Evolutionary conservation across 2,113 vertebrate genomes (phyloP), one percentile per base, ranked within the genome.

Genomic region (Salvelinus alpinus): DNA sequence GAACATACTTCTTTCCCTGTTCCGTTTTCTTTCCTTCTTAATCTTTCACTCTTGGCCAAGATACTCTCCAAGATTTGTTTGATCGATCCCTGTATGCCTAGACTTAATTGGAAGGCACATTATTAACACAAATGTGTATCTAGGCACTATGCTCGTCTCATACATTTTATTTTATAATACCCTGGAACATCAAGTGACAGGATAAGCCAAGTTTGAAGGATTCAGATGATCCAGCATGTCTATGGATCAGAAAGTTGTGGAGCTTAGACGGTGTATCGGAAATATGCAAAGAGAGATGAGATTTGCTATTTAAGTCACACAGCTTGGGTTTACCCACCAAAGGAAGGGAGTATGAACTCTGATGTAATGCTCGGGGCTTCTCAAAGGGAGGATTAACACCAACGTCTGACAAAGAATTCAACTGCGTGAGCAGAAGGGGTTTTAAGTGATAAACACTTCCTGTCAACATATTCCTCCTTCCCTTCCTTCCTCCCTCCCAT

Each of bases 351-450:
- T 38, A 72, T 71, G 64, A 72, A 73, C 44, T 60, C 9, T 73
- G 54, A 73, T 73, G 51, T 79, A 76, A 81, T 76, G 29, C 74
- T 68, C 51, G 8, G 0, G 4, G 57, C 70, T 67, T 72, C 70
- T 77, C 68, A 81, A 67, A 82, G 72, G 48, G 65, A 70, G 78
- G 69, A 86, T 82, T 64, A 79, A 85, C 51, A 54, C 76, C 51
- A 64, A 71, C 78, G 70, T 84, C 34, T 76, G 71, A 82, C 80
- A 79, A 77, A 77, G 71, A 76, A 85, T 83, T 84, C 72, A 79
- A 84, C 85, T 82, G 59, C 62, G 74, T 84, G 84, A 66, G 62
- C 64, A 71, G n/a, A 64, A 68, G 65, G 80, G 79, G 66, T 76
- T 22, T 71, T 75, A 18, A 24, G 73, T 80, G 76, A 75, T 71